Percentiles rank a stretch among this genome's conserved stretches.
phyloP scores from a whole-genome alignment of 2,888 invertebrate species.

The Brassicogethes aeneus region DNA sequence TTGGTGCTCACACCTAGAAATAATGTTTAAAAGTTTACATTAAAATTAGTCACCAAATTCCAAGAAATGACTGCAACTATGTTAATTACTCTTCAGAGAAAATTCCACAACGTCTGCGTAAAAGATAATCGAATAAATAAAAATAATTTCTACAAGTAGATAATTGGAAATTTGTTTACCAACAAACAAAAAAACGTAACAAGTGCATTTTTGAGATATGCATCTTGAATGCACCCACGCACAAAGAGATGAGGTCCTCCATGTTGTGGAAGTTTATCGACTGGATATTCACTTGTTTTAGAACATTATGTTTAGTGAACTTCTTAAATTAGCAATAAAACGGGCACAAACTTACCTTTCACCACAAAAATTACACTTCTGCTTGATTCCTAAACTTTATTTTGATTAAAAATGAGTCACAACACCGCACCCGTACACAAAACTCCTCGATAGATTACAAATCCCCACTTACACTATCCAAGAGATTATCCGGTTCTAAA shows the following conservation, averaged over 20 bases:
- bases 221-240: slow-evolving; percentile 24
- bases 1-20: slow-evolving; percentile 31
- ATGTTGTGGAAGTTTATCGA: slow-evolving; percentile 36
- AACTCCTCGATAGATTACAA: slow-evolving; percentile 4
- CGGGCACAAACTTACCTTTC: slow-evolving; percentile 24
- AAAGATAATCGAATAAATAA: too few relatives aligned
- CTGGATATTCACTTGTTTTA: slow-evolving; percentile 9
- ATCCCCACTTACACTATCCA: not conserved
- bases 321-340: not conserved
- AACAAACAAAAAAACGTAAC: slow-evolving; percentile 7
- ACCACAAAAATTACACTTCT: slow-evolving; percentile 27
- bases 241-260: slow-evolving; percentile 33
- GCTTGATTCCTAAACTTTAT: slow-evolving; percentile 15
- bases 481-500: not conserved
- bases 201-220: slow-evolving; percentile 9
- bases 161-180: too few relatives aligned
- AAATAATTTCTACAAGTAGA: too few relatives aligned
- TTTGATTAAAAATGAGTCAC: slow-evolving; percentile 16
- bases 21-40: slow-evolving; percentile 9
- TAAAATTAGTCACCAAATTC: not conserved
- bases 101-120: too few relatives aligned
- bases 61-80: not conserved
- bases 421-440: slow-evolving; percentile 28
- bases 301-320: not conserved
- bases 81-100: too few relatives aligned